phyloP scores from a whole-genome alignment of 2,113 vertebrate genomes.

The Colossoma macropomum region DNA sequence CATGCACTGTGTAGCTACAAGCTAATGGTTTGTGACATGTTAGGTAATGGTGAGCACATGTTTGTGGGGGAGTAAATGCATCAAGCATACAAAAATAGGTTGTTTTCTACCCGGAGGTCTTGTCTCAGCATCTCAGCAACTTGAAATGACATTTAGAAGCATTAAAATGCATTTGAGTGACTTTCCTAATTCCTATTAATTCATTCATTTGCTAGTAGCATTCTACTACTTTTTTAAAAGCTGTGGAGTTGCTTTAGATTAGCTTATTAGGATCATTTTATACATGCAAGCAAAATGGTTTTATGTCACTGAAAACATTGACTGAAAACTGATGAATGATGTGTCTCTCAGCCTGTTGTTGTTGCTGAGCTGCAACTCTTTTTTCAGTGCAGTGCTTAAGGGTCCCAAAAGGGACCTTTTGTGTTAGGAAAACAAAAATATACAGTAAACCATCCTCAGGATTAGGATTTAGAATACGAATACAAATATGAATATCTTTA shows the following conservation, averaged over 20 bases:
- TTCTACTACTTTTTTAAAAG: neutral
- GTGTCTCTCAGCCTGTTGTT: too few species aligned
- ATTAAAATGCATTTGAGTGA: neutral
- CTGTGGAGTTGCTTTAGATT: neutral
- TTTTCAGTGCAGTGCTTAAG: too few species aligned
- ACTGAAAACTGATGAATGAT: too few species aligned
- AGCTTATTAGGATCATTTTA: too few species aligned
- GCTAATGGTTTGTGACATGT: constrained; percentile 20
- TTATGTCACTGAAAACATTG: too few species aligned
- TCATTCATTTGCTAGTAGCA: neutral
- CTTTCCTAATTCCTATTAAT: neutral
- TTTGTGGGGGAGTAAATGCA: constrained; percentile 11
- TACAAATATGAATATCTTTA: too few species aligned
- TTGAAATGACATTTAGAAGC: neutral
- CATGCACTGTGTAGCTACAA: constrained; percentile 58
- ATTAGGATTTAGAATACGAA: too few species aligned
- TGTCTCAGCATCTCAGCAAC: neutral
- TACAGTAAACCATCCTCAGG: too few species aligned
- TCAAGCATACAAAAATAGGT: constrained; percentile 5
- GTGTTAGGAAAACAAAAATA: too few species aligned
- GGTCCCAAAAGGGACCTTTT: too few species aligned
- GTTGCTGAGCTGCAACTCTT: too few species aligned
- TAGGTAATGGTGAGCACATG: constrained; percentile 5
- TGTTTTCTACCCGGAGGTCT: constrained; percentile 5
- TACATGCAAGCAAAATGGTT: too few species aligned